phyloP scores from a whole-genome alignment of 2,888 invertebrate species.

The Alviniconcha strummeri region DNA sequence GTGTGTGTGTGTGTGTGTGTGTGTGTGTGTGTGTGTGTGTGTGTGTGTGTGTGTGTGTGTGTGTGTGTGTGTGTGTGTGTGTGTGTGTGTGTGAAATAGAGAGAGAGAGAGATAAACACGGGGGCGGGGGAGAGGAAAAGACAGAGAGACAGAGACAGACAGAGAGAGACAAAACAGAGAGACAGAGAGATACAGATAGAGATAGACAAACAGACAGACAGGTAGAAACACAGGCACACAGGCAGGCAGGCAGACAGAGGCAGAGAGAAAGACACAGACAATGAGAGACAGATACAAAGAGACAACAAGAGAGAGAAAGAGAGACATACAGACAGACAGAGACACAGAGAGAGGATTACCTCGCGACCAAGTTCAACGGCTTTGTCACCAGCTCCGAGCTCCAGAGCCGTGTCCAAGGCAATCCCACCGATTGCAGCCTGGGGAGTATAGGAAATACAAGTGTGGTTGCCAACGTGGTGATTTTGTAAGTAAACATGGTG shows the following conservation, averaged over 20 bases:
- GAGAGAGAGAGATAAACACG: not conserved
- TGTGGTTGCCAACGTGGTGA: no score
- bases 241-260: no score
- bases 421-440: constrained; percentile 45
- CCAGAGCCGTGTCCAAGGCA: constrained; percentile 41
- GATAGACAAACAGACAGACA: no score
- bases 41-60: not conserved
- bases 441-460: no score
- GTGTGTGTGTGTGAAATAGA: not conserved
- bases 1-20: not conserved
- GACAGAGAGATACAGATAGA: no score
- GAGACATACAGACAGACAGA: not conserved
- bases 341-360: constrained; percentile 5
- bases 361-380: constrained; percentile 18
- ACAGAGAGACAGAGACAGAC: not conserved
- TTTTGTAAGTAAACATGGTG: no score
- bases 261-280: not conserved
- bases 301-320: not conserved
- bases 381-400: not conserved
- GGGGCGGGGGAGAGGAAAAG: not conserved
- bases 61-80: not conserved
- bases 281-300: not conserved
- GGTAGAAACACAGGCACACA: no score
- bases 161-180: no score
- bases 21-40: not conserved